A percentile compares a stretch with the other conserved stretches of the same genome.
These are phyloP conservation scores for Malurus cyaneus DNA, from an alignment of 2,113 vertebrate species.

Conservation along the genomic window DNA sequence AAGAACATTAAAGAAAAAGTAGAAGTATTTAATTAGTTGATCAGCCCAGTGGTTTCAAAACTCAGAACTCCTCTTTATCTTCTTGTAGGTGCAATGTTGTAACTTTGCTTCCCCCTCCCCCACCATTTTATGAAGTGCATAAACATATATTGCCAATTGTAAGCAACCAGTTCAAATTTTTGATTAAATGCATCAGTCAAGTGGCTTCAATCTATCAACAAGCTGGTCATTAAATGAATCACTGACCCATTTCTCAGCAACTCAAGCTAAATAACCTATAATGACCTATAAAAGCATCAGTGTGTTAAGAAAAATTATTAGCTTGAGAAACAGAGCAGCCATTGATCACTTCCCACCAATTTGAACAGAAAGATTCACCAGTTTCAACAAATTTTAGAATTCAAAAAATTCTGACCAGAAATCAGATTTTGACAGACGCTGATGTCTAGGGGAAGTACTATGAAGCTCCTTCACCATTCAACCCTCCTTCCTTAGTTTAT, in stretches of 20 bases:
- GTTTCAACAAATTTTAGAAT: background rate
- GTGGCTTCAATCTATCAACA: background rate
- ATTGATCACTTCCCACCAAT: background rate
- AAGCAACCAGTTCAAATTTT: background rate
- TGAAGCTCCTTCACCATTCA: background rate
- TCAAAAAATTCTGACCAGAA: background rate
- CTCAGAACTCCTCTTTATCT: background rate
- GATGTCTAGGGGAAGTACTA: background rate
- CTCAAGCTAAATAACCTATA: background rate
- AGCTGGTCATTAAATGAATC: conserved; percentile 8
- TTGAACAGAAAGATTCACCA: background rate
- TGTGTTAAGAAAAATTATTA: background rate
- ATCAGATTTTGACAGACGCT: background rate
- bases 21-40: background rate
- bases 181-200: conserved; percentile 13
- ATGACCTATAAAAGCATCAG: conserved; percentile 26
- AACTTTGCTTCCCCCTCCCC: background rate
- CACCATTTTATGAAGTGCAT: background rate
- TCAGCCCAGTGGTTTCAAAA: background rate
- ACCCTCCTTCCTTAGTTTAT: background rate
- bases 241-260: conserved; percentile 34
- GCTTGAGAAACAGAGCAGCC: background rate
- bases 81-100: background rate
- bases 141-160: background rate
- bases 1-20: background rate